Evolutionary conservation across 1,140 invertebrate genomes (phyloP), one percentile per base, ranked within the genome.

Genomic region (Sitobion miscanthi): DNA sequence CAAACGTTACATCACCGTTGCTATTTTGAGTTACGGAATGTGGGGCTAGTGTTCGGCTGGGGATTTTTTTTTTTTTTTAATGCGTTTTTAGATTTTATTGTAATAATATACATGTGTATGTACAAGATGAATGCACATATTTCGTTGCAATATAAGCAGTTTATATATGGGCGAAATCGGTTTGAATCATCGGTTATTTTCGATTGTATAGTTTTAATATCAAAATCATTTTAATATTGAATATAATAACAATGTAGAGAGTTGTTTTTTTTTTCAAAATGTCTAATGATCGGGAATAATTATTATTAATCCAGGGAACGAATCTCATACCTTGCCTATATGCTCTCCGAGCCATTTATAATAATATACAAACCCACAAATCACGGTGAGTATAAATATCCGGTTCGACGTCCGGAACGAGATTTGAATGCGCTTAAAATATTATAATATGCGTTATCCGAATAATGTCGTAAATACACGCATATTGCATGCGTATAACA

Each of bases 1-100:
- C 25, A 86, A 47, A 86, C 17, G 38, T 86, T 86, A 86, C 42
- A 86, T 77, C 62, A 77, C 30, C 45, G 45, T 86, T 47, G 85
- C 38, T 86, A 86, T 86, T 86, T 86, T 5, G 85, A 86, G 85
- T 45, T 17, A 86, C 85, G 85, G 85, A 86, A 86, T 86, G 85
- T 47, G 30, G 14, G 62, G 30, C 62, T 77, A 17, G 62, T 20
- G 62, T 77, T 77, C 62, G 17, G 62, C 30, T 77, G 62, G 30
- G n/a, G 62, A 77, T 77, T n/a, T 77, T 77, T 77, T 69, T 35
- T 35, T 35, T 62, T 77, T 77, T 69, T 17, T 0, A 69, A 69
- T 69, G 62, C 62, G n/a, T n/a, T 77, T 77, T 77, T 77, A 77
- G 62, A 77, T n/a, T 77, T 77, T 77, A 77, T 77, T 77, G 11